These are phyloP conservation scores for Rafetus swinhoei DNA, from an alignment of 2,113 vertebrate genomes.

Conservation along the genomic window DNA sequence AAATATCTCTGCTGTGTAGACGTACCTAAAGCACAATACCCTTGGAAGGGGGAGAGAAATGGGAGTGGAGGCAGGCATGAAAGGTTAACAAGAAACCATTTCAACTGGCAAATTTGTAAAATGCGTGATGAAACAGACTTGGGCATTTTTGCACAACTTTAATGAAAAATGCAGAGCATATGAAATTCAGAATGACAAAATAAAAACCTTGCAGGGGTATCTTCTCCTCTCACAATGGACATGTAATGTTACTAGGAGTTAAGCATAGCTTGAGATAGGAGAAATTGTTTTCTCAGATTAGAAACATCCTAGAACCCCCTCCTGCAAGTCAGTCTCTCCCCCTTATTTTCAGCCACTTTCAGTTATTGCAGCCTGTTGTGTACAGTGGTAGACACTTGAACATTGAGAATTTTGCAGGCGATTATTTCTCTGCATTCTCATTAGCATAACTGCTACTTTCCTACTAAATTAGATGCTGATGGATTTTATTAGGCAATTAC, in stretches of 20 bases:
- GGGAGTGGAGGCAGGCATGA: neutral
- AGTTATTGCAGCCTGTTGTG: neutral
- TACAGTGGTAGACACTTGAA: neutral
- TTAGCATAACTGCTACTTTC: neutral
- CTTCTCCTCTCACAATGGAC: neutral
- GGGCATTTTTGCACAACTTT: neutral
- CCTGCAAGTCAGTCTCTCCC: neutral
- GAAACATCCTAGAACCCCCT: neutral
- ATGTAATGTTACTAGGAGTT: neutral
- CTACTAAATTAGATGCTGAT: fast-evolving
- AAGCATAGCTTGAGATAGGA: neutral
- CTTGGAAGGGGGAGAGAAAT: neutral
- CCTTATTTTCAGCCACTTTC: neutral
- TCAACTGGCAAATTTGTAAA: neutral
- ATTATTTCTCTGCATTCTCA: slow-evolving; percentile 9
- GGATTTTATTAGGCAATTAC: neutral
- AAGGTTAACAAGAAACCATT: neutral
- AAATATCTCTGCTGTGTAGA: too few species aligned
- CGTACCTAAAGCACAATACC: too few species aligned
- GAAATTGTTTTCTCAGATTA: neutral
- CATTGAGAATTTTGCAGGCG: neutral
- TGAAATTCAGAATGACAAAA: neutral
- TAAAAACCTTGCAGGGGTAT: neutral
- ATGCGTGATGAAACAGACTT: neutral
- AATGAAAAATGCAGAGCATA: neutral